Base-by-base conservation (phyloP, 2,113 vertebrate species). In the Parotia lawesii region DNA sequence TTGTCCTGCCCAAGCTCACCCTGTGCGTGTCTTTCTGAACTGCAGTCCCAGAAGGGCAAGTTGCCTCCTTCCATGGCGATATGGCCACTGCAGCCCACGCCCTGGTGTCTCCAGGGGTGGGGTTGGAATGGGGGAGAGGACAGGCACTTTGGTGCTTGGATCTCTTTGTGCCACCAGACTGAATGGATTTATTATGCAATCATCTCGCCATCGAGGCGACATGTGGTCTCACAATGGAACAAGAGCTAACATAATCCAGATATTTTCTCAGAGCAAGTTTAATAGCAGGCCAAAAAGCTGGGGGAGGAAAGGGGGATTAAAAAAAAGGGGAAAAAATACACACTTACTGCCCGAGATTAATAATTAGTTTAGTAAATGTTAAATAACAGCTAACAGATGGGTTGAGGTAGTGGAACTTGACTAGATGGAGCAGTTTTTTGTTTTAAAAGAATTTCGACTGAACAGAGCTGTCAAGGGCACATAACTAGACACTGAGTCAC, bases 401-500 rank as follows among this genome's bases (percentile, higher is more conserved):
- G 37, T 69, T 89, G 91, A 94, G 89, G 71, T 93, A 88, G 67
- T 2, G 2, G 65, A 67, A 61, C 53, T 91, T 73, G 65, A 90
- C 82, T 90, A 73, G 65, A 85, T 90, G 83, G 73, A 95, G 64
- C 69, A 60, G 33, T 62, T 89, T 94, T 90, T 87, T 94, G 12
- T 83, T 94, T 90, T 90, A 48, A 64, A 94, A 84, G 44, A 87
- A 45, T 91, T 91, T 83, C 91, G 79, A 77, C 73, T 82, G 67
- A 89, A 62, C 64, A 48, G 91, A 94, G 44, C 87, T 90, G 80
- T 87, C 3, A 29, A 90, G 94, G 74, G 94, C 91, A 50, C 95
- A 94, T 96, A 96, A 87, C 92, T 94, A 96, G 96, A 96, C 96
- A 90, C 3, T 96, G 95, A 97, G 91, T 97, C 95, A 97, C 70